A percentile compares a stretch with the other conserved stretches of the same genome.
Evolutionary conservation across 1,140 invertebrate genomes (phyloP).

Genomic region (Trinorchestia longiramus): DNA sequence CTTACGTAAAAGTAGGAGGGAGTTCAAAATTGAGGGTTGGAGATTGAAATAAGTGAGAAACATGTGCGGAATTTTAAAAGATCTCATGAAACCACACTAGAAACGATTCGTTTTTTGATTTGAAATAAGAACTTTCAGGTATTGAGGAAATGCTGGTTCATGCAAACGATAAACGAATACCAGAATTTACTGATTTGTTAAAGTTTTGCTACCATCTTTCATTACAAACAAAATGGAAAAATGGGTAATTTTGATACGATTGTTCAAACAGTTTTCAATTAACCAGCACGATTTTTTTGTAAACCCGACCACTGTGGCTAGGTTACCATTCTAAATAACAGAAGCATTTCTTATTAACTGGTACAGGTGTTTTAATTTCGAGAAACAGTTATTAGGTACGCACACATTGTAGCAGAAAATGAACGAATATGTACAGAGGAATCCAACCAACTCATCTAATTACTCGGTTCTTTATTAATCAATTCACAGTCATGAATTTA

Average conservation of each 20-base stretch:
- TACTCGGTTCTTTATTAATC: neutral
- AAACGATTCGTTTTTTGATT: neutral
- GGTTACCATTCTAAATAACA: neutral
- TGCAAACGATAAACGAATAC: neutral
- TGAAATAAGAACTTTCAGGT: neutral
- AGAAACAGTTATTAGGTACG: neutral
- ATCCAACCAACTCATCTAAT: neutral
- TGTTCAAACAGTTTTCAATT: neutral
- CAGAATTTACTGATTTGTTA: neutral
- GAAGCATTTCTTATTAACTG: neutral
- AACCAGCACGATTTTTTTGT: neutral
- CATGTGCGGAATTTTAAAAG: neutral
- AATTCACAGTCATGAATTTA: neutral
- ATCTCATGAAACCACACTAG: neutral
- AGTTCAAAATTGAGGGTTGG: neutral
- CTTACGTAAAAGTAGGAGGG: constrained; percentile 8
- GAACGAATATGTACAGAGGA: neutral
- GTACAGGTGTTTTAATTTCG: neutral
- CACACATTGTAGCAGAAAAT: neutral
- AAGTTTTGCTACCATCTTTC: neutral
- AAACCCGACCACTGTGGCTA: neutral
- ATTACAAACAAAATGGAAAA: neutral
- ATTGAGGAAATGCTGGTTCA: neutral
- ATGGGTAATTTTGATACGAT: neutral
- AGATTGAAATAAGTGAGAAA: neutral